Evolutionary conservation across 2,113 vertebrate genomes (phyloP), one percentile per base, ranked within the genome.

Genomic region (Centropristis striata): DNA sequence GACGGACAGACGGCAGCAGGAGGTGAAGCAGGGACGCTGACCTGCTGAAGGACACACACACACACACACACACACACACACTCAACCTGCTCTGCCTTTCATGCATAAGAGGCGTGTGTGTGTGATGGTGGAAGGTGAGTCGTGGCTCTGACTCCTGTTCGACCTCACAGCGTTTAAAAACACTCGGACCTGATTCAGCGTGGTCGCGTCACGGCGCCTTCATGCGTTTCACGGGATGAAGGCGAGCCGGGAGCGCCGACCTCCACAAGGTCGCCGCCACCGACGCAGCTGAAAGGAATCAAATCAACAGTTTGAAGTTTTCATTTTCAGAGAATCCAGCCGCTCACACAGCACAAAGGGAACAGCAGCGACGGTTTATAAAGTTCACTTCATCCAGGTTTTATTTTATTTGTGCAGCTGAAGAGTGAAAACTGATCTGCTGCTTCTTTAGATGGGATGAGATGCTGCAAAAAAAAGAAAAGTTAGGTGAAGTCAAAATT

Each of bases 41-140:
- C 71, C 74, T 57, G 67, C 73, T 84, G 70, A 79, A 86, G 84
- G 84, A 86, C 84, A 64, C 70, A 74, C 60, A 58, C 78, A 36
- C 67, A 28, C 70, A 44, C 66, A 53, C 37, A 63, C 60, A 84
- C 82, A 61, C 70, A 78, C 60, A 51, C 75, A 27, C 50, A 28
- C 66, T 27, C 54, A 46, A 2, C 55, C 39, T 18, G 2, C 44
- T 50, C 73, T 72, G 61, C 83, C 84, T 63, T 57, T 86, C 80
- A 83, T 85, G 85, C 82, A 84, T 87, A 64, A 77, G 46, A 83
- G 64, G 54, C 18, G 63, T 55, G 66, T 79, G 70, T 15, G 76
- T 79, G 70, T 15, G 76, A 55, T 50, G 75, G 41, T 20, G 50
- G 53, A 64, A 71, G 79, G 82, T 41, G 73, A 75, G 58, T 20